Base-by-base conservation (phyloP, 2,113 vertebrate genomes). In the Herpailurus yagouaroundi region DNA sequence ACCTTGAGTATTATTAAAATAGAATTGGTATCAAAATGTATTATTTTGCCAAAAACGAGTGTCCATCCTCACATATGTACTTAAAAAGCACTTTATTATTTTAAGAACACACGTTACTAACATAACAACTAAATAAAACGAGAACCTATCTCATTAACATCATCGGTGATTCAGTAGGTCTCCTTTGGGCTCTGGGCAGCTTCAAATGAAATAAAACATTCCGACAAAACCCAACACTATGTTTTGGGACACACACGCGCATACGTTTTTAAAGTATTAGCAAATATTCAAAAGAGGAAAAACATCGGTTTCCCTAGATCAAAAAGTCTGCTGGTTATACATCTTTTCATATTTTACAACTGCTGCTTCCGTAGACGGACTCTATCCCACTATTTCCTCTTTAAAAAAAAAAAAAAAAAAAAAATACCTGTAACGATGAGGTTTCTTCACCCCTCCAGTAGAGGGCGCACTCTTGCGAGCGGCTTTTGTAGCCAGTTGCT, bases 371-470 rank as follows among this genome's bases (percentile, higher is more conserved):
- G 41, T 13, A 57, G 69, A 21, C 5, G 79, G 19, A 50, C 64
- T 85, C 33, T 86, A n/a, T 93, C 55, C 74, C 45, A 3, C 60
- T 93, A 71, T 66, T 27, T 1, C 63, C 83, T 66, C 21, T 60
- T 41, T 41, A 41, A 41, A 41, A 41, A 41, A 7, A 41, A 41
- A 41, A 41, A 41, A 41, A 41, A 41, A 41, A 41, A 41, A 41
- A 41, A 41, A 41, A 41, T 97, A 98, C 99, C 98, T 98, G 98
- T 99, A 99, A 92, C 99, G 99, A 91, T 99, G 99, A 88, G 99
- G 99, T 91, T 99, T 99, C 98, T 99, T 99, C 97, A 99, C 99
- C 98, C 99, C 99, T 82, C 99, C 99, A 33, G 99, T 99, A 97
- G 99, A 99, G 97, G 99, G 99, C 97, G 99, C 98, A 84, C 99